Evolutionary conservation across 1,140 invertebrate genomes (phyloP).

Genomic region (Cotesia glomerata): DNA sequence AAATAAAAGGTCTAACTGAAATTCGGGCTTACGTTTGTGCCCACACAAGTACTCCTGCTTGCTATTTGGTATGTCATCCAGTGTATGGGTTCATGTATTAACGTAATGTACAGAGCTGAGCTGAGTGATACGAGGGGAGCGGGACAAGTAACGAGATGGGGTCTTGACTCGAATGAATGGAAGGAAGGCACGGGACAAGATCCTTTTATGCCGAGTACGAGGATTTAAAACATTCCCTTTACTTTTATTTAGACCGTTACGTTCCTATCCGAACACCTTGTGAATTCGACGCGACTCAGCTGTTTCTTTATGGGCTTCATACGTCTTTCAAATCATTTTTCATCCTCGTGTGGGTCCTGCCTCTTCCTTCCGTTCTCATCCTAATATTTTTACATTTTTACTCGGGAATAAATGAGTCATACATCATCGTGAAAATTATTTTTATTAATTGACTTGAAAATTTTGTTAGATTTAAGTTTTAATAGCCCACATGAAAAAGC

Average conservation of each 20-base stretch:
- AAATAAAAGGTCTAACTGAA: conserved; percentile 36
- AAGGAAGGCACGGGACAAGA: conserved; percentile 52
- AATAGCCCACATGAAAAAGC: too few species aligned
- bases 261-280: conserved; percentile 46
- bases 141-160: conserved; percentile 17
- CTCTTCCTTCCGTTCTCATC: conserved; percentile 18
- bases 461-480: too few species aligned
- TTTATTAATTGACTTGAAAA: too few species aligned
- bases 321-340: conserved; percentile 20
- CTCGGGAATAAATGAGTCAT: background rate
- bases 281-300: conserved; percentile 56
- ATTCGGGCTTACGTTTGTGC: conserved; percentile 25
- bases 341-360: conserved; percentile 14
- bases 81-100: background rate
- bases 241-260: conserved; percentile 46
- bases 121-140: background rate
- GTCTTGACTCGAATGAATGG: conserved; percentile 35
- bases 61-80: background rate
- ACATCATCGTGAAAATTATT: too few species aligned
- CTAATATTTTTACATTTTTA: background rate
- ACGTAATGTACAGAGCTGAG: background rate
- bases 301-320: conserved; percentile 44
- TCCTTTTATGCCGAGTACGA: conserved; percentile 28
- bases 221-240: conserved; percentile 20
- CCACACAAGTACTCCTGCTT: background rate